Base-by-base conservation (phyloP, 2,113 vertebrate species). In the Microtus montanus region DNA sequence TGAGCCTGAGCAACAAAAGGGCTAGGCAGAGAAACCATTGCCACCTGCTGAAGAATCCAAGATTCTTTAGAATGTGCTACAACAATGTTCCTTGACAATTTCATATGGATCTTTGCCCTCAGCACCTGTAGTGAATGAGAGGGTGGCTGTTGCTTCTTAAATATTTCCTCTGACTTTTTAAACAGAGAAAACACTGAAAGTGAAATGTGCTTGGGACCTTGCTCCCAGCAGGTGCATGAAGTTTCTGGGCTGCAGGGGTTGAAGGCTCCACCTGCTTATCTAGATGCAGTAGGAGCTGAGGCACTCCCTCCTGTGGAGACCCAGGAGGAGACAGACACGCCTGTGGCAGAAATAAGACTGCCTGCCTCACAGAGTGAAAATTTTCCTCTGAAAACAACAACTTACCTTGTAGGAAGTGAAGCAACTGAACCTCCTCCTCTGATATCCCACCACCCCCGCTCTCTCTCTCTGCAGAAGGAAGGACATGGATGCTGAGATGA, bases 161-260 rank as follows among this genome's bases (percentile, higher is more conserved):
- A 71, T 35, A 24, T n/a, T n/a, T 41, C 0, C 79, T 66, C 15
- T 47, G 38, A 38, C 17, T 28, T 75, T 58, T 49, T 8, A 41
- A 12, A 49, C 47, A 74, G 77, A 63, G 41, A 63, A 15, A 54
- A 74, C 19, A 49, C 13, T 33, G 84, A 44, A 38, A 28, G 11
- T 0, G 9, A 10, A 41, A 7, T 35, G 41, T 66, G 68, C 68
- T 7, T n/a, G 3, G 35, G 70, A 95, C 89, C 0, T 0, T 96
- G 92, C 66, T 49, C 77, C 49, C 44, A 90, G 70, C 41, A 75
- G 28, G 89, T 28, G 64, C 33, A 33, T 35, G 0, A 2, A 2
- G 64, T 20, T 64, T 17, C 66, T 5, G 7, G 47, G 41, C 13
- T 24, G 22, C 73, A 5, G 58, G 26, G 2, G 22, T 10, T 17